Percentiles rank a stretch among this genome's conserved stretches.
Conservation (phyloP, 1,140 invertebrate genomes). For the Zaprionus ghesquierei region DNA sequence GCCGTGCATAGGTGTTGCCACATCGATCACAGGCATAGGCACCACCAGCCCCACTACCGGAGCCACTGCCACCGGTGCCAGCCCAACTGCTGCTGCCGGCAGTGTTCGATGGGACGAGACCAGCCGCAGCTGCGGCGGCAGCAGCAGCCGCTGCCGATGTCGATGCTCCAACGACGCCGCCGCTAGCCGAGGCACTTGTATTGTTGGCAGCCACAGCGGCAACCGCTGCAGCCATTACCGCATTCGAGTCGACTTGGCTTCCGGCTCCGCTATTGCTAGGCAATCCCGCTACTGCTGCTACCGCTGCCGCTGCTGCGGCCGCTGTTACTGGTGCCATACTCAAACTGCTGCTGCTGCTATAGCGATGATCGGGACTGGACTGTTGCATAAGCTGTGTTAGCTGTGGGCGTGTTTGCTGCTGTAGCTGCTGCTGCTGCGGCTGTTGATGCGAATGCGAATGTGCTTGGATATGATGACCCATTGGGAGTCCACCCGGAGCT, state of each 20-base stretch:
- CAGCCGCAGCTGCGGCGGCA: constrained; percentile 44
- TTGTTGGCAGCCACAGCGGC: constrained; percentile 41
- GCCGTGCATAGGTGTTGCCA: constrained; percentile 85
- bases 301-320: background rate
- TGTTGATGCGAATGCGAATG: constrained; percentile 42
- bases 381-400: constrained; percentile 43
- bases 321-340: constrained; percentile 38
- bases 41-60: constrained; percentile 50
- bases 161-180: constrained; percentile 51
- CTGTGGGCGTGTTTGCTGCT: constrained; percentile 31
- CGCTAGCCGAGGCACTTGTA: constrained; percentile 45
- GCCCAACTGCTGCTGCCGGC: constrained; percentile 8
- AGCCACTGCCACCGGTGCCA: constrained; percentile 8
- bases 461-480: constrained; percentile 38
- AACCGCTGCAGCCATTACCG: constrained; percentile 31
- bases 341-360: constrained; percentile 61
- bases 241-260: constrained; percentile 9
- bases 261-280: constrained; percentile 34
- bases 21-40: constrained; percentile 84
- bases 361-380: constrained; percentile 55
- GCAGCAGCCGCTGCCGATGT: constrained; percentile 62
- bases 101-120: constrained; percentile 16
- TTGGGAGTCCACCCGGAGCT: constrained; percentile 23
- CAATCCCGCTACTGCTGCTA: background rate
- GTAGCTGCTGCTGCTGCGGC: constrained; percentile 40